These are phyloP conservation scores for Lineus longissimus DNA, from an alignment of 1,140 invertebrate genomes.

Conservation along the genomic window DNA sequence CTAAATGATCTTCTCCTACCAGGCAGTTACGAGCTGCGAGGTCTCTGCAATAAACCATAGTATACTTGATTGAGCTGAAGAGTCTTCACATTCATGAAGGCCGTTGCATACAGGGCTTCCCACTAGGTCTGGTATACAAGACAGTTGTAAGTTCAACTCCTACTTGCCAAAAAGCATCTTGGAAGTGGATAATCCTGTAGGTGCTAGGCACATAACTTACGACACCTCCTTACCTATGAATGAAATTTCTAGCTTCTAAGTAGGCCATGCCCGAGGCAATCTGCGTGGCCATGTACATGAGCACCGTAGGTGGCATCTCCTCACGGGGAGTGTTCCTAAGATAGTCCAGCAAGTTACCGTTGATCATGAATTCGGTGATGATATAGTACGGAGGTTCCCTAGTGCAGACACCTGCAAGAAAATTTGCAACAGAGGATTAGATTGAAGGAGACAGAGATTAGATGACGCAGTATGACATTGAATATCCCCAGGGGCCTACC, in stretches of 20 bases:
- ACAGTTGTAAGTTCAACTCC: too few species aligned
- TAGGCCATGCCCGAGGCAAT: conserved; percentile 99
- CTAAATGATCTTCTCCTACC: conserved; percentile 92
- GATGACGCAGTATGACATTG: too few species aligned
- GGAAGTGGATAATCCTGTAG: too few species aligned
- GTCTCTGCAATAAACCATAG: conserved; percentile 65
- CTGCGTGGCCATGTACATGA: conserved; percentile 99
- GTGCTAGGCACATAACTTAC: too few species aligned
- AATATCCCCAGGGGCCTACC: too few species aligned
- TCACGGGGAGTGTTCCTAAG: conserved; percentile 83
- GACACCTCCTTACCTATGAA: conserved; percentile 91
- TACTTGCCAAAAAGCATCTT: too few species aligned
- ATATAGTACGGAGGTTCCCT: conserved; percentile 98
- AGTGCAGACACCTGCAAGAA: conserved; percentile 79
- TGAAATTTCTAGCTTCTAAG: conserved; percentile 91
- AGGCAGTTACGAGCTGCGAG: conserved; percentile 97
- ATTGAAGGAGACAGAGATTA: neutral
- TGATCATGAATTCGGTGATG: conserved; percentile 98
- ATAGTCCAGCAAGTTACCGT: conserved; percentile 95
- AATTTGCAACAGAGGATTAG: conserved; percentile 12
- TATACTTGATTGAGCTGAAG: neutral
- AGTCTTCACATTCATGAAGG: too few species aligned
- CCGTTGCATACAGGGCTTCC: too few species aligned
- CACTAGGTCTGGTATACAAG: too few species aligned
- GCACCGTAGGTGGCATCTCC: conserved; percentile 86